Conservation (phyloP, 92 coral and sea anemone genomes). For the Epizoanthus illoricatus region DNA sequence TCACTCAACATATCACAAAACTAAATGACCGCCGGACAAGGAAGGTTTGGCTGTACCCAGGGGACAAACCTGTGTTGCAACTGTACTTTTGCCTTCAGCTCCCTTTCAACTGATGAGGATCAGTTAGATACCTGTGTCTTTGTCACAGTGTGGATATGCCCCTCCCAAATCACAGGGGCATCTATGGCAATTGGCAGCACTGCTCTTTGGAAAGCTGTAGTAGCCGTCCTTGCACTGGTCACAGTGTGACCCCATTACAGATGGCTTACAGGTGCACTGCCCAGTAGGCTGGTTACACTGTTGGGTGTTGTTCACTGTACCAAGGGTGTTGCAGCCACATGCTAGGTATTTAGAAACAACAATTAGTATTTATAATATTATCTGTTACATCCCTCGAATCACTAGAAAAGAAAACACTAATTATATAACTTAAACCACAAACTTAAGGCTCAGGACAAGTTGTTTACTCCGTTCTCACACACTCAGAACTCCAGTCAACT, state of each 20-base stretch:
- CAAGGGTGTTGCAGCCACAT: constrained; percentile 69
- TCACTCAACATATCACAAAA: neutral
- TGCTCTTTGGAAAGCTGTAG: constrained; percentile 61
- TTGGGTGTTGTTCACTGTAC: constrained; percentile 59
- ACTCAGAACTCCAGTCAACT: too few species aligned
- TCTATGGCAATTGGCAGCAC: constrained; percentile 55
- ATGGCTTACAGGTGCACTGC: constrained; percentile 63
- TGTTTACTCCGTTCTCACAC: too few species aligned
- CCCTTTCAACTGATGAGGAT: neutral
- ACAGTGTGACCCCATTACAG: constrained; percentile 67
- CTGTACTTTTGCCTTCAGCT: neutral
- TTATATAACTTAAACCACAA: too few species aligned
- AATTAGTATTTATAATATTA: neutral
- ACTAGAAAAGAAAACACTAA: too few species aligned
- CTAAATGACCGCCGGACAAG: neutral
- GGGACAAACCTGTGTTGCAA: neutral
- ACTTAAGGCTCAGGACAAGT: too few species aligned
- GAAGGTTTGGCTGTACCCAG: too few species aligned
- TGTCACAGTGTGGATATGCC: constrained; percentile 70
- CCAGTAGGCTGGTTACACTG: constrained; percentile 78
- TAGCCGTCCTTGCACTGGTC: constrained; percentile 74
- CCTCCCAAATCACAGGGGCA: constrained; percentile 94
- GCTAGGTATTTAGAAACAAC: constrained; percentile 35
- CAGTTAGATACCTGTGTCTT: constrained; percentile 60
- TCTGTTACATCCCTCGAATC: too few species aligned